Percentiles rank a stretch among this genome's conserved stretches.
These are phyloP conservation scores for Amphimallon solstitiale DNA, from an alignment of 2,888 invertebrate species.

Conservation along the genomic window DNA sequence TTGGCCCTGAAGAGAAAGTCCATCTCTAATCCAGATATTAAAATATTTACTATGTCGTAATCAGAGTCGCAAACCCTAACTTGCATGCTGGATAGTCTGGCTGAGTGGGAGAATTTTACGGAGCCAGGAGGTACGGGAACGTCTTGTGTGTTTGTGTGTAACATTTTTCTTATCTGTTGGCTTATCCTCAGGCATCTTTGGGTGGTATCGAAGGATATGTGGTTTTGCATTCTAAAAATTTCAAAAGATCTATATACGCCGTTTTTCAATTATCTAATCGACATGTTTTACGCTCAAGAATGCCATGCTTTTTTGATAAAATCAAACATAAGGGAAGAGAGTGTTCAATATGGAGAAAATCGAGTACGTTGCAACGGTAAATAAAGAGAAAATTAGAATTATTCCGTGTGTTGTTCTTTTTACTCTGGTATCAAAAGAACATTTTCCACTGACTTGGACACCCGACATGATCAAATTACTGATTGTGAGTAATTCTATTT, in stretches of 20 bases:
- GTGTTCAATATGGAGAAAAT: no score
- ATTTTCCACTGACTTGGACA: no score
- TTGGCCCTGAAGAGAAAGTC: constrained; percentile 82
- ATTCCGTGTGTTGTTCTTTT: no score
- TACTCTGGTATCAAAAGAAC: no score
- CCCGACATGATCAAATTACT: no score
- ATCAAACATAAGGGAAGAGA: no score
- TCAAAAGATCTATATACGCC: constrained; percentile 19
- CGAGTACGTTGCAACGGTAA: no score
- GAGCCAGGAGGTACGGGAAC: constrained; percentile 81
- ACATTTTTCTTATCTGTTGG: not conserved
- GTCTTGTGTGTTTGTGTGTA: constrained; percentile 58
- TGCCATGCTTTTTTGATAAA: no score
- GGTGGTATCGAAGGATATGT: constrained; percentile 51
- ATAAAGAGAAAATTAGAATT: no score
- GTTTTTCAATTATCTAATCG: no score
- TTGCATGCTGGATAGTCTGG: constrained; percentile 70
- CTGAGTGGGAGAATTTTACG: constrained; percentile 78
- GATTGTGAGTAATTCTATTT: no score
- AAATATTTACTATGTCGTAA: constrained; percentile 74
- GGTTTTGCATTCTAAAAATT: constrained; percentile 49
- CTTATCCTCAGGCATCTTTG: constrained; percentile 21
- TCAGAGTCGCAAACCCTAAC: constrained; percentile 77
- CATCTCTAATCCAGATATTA: constrained; percentile 74
- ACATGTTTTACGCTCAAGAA: no score